Evolutionary conservation across 2,888 invertebrate genomes (phyloP), one percentile per base, ranked within the genome.

Genomic region (Punctoribates punctum): DNA sequence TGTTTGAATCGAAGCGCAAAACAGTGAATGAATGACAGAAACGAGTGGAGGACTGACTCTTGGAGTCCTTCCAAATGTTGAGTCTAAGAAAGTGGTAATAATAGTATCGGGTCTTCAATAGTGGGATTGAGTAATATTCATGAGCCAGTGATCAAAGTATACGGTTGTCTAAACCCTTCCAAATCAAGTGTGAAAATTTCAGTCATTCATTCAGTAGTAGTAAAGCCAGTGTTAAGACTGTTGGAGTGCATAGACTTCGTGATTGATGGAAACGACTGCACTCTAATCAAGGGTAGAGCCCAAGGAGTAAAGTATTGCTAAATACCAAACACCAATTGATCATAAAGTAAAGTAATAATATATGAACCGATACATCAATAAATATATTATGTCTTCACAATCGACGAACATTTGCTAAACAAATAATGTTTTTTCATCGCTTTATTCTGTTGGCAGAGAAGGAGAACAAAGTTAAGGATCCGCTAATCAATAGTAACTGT

Each of bases 161-260:
- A 62, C 62, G 62, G n/a, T 13, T 62, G 29, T 62, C 62, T 62
- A 25, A 62, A 29, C 27, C 62, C 62, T 27, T 62, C 15, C 13
- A 29, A 62, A 27, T 62, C 25, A 62, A 62, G 27, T 62, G 51
- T 51, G 27, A 62, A 62, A 62, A 62, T 62, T 62, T 62, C 62
- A 62, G 62, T 27, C 62, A 62, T 62, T 62, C 27, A 62, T 62
- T 62, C 25, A 25, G 62, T 29, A 23, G 27, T 23, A 62, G 62
- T 62, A 62, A 62, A 25, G 27, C 27, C 25, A 25, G 62, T 27
- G 27, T 62, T 62, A 62, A 62, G 62, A 15, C 13, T 25, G 62
- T 20, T 62, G 15, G 17, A 62, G 15, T 62, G 62, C 29, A 51
- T 51, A n/a, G 51, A 62, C 42, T 42, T 42, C 42, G 15, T 62